Conservation (phyloP, 1,140 invertebrate species). For the Xylocopa sonorina region DNA sequence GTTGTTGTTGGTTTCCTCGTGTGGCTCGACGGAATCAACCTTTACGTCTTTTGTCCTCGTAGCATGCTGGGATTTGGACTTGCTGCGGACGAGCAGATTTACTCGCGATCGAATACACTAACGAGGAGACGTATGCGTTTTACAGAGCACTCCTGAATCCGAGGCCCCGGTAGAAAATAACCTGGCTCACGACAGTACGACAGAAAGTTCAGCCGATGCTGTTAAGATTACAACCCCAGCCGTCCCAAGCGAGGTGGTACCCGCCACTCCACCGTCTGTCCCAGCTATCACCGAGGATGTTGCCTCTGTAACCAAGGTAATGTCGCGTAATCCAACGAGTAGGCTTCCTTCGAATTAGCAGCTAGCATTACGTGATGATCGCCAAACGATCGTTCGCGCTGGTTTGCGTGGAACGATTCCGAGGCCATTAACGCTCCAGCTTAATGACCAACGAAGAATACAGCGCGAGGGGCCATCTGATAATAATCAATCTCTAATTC, state of each 20-base stretch:
- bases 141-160: slow-evolving; percentile 72
- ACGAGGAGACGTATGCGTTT: slow-evolving; percentile 42
- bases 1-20: neutral
- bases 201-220: slow-evolving; percentile 72
- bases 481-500: no score
- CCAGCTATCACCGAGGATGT: slow-evolving; percentile 80
- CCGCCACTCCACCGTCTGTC: slow-evolving; percentile 65
- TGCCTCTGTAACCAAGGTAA: slow-evolving; percentile 79
- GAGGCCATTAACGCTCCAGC: slow-evolving; percentile 62
- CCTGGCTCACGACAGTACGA: slow-evolving; percentile 69
- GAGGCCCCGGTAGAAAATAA: slow-evolving; percentile 74
- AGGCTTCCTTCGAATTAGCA: no score
- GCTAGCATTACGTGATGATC: slow-evolving; percentile 73
- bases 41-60: slow-evolving; percentile 53
- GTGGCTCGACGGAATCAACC: slow-evolving; percentile 56
- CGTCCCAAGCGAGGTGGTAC: slow-evolving; percentile 69
- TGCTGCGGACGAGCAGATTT: slow-evolving; percentile 11
- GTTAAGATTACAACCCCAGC: slow-evolving; percentile 73
- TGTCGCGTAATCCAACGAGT: neutral
- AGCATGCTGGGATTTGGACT: slow-evolving; percentile 68
- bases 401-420: slow-evolving; percentile 67
- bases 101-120: neutral
- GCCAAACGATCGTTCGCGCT: slow-evolving; percentile 70
- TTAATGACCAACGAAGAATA: slow-evolving; percentile 71
- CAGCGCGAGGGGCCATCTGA: slow-evolving; percentile 81